Evolutionary conservation across 2,797 vertebrate genomes (phyloP).

Genomic region (Paratrypauchen microcephalus): DNA sequence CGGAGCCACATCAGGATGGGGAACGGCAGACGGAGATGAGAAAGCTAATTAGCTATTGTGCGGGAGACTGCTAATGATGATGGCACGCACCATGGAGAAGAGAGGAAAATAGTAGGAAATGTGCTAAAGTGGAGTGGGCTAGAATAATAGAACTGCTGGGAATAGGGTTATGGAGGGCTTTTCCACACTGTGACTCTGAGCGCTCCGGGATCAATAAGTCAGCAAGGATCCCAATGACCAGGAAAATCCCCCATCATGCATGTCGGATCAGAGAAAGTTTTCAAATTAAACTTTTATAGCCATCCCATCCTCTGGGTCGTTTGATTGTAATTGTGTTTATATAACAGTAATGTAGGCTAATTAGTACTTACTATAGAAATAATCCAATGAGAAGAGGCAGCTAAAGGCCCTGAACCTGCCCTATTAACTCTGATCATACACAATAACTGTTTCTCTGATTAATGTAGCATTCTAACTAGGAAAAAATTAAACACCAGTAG

Average conservation of each 20-base stretch:
- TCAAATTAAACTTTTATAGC: slow-evolving; percentile 27
- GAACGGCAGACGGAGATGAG: slow-evolving; percentile 71
- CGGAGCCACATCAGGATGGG: slow-evolving; percentile 57
- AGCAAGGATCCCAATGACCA: slow-evolving; percentile 28
- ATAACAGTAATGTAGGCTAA: slow-evolving; percentile 16
- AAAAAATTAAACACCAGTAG: slow-evolving; percentile 22
- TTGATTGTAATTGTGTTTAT: slow-evolving; percentile 28
- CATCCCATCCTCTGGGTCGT: neutral
- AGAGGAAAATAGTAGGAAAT: slow-evolving; percentile 43
- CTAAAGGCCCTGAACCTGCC: slow-evolving; percentile 8
- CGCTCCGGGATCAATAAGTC: slow-evolving; percentile 43
- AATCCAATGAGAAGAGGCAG: slow-evolving; percentile 16
- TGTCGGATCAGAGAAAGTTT: slow-evolving; percentile 10
- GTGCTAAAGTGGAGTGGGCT: slow-evolving; percentile 35
- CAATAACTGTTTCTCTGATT: neutral
- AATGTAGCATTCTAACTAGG: slow-evolving; percentile 17
- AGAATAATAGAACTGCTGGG: slow-evolving; percentile 28
- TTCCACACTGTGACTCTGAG: slow-evolving; percentile 23
- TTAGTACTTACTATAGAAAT: slow-evolving; percentile 33
- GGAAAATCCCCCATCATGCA: slow-evolving; percentile 16
- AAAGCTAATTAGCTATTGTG: slow-evolving; percentile 76
- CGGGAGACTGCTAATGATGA: slow-evolving; percentile 68
- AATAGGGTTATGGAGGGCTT: slow-evolving; percentile 11
- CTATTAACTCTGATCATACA: slow-evolving; percentile 7
- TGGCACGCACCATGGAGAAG: slow-evolving; percentile 46